Percentiles rank a stretch among this genome's conserved stretches.
Conservation (phyloP, 64 coral and sea anemone genomes). For the Exaiptasia diaphana region DNA sequence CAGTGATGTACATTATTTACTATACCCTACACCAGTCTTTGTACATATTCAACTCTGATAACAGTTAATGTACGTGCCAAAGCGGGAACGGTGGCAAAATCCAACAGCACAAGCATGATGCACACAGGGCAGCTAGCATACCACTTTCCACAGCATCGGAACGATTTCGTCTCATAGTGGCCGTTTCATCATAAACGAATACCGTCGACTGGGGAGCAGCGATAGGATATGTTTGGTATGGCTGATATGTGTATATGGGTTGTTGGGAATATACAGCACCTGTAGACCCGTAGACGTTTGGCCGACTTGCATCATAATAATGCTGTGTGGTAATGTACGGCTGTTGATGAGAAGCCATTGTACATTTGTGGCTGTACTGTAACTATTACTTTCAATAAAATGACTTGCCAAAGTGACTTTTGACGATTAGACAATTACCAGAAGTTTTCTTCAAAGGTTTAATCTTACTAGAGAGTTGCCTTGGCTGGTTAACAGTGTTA, state of each 20-base stretch:
- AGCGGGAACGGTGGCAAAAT: background rate
- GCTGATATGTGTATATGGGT: background rate
- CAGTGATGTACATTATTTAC: too few species aligned
- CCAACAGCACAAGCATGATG: constrained; percentile 12
- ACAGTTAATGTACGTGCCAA: too few species aligned
- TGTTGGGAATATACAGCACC: background rate
- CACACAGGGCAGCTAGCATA: constrained; percentile 4
- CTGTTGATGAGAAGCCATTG: background rate
- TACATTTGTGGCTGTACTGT: background rate
- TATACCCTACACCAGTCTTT: too few species aligned
- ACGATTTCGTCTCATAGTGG: background rate
- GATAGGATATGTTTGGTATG: constrained; percentile 11
- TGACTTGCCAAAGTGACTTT: background rate
- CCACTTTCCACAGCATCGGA: background rate
- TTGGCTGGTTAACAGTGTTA: too few species aligned
- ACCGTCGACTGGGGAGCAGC: background rate
- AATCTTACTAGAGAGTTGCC: too few species aligned
- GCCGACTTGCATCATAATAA: background rate
- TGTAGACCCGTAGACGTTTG: background rate
- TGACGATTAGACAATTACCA: too few species aligned
- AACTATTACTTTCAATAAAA: background rate
- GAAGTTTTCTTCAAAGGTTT: too few species aligned
- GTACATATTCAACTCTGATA: too few species aligned
- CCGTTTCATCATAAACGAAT: background rate
- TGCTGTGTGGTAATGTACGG: background rate